These are phyloP conservation scores for Chironomus tepperi DNA, from an alignment of 1,140 invertebrate species.

Conservation along the genomic window DNA sequence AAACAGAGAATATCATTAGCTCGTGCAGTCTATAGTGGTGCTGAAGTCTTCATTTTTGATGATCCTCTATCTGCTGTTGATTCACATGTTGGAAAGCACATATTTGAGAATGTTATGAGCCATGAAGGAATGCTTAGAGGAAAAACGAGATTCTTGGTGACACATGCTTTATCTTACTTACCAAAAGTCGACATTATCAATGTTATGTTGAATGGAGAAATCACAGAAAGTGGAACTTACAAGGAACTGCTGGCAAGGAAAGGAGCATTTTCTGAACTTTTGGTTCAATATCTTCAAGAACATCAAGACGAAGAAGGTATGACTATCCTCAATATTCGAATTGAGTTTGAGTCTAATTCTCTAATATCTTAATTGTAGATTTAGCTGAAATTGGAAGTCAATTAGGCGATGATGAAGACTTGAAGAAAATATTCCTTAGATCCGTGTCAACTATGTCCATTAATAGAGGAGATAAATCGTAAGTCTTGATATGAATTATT, in stretches of 20 bases:
- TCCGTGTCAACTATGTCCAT: background rate
- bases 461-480: background rate
- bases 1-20: constrained; percentile 46
- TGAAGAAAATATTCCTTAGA: background rate
- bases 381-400: constrained; percentile 22
- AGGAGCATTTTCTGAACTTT: background rate
- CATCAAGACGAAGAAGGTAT: constrained; percentile 2
- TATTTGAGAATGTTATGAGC: constrained; percentile 36
- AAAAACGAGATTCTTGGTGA: constrained; percentile 50
- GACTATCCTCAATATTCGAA: too few relatives aligned
- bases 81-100: constrained; percentile 45
- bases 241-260: background rate
- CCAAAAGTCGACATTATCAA: constrained; percentile 46
- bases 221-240: constrained; percentile 20
- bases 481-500: background rate
- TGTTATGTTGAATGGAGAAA: constrained; percentile 44
- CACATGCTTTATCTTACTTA: constrained; percentile 53
- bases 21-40: constrained; percentile 31
- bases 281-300: constrained; percentile 1
- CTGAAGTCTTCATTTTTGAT: constrained; percentile 65
- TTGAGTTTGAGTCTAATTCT: too few relatives aligned
- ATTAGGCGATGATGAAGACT: constrained; percentile 23
- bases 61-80: constrained; percentile 63
- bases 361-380: background rate
- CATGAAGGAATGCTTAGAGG: constrained; percentile 39